phyloP scores from a whole-genome alignment of 2,888 invertebrate species.

The Gortyna flavago region DNA sequence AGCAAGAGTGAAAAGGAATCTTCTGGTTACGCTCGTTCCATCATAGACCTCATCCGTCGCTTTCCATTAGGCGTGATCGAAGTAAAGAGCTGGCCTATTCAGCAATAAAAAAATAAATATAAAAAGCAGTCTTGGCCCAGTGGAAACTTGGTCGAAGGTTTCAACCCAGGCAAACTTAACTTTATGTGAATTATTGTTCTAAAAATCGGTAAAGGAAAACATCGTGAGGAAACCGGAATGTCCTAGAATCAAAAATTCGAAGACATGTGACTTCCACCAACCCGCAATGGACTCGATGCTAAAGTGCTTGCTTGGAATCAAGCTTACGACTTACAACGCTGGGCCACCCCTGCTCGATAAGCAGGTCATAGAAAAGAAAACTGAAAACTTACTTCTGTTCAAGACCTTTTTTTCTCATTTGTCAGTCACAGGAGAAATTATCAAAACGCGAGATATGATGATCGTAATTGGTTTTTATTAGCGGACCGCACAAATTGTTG shows the following conservation, averaged over 20 bases:
- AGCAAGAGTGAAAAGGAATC: background rate
- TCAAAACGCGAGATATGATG: conserved; percentile 10
- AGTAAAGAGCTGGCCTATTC: background rate
- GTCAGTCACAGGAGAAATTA: background rate
- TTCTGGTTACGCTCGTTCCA: background rate
- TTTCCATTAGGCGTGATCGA: background rate
- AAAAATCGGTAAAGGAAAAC: background rate
- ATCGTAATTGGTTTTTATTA: conserved; percentile 23
- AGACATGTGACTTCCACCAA: background rate
- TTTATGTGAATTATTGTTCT: background rate
- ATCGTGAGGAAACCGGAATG: background rate
- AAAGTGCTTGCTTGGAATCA: too few relatives aligned
- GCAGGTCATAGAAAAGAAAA: too few relatives aligned
- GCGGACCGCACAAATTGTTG: conserved; percentile 28
- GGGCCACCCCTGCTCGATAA: too few relatives aligned
- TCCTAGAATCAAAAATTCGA: background rate
- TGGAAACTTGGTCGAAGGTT: too few relatives aligned
- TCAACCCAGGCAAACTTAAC: too few relatives aligned
- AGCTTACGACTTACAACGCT: too few relatives aligned
- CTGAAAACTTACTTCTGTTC: too few relatives aligned
- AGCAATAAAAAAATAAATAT: background rate
- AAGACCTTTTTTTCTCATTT: too few relatives aligned
- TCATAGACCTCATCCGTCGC: background rate
- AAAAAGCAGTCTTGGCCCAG: too few relatives aligned
- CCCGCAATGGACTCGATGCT: background rate